phyloP scores from a whole-genome alignment of 1,140 invertebrate species.

The Macrobrachium nipponense region DNA sequence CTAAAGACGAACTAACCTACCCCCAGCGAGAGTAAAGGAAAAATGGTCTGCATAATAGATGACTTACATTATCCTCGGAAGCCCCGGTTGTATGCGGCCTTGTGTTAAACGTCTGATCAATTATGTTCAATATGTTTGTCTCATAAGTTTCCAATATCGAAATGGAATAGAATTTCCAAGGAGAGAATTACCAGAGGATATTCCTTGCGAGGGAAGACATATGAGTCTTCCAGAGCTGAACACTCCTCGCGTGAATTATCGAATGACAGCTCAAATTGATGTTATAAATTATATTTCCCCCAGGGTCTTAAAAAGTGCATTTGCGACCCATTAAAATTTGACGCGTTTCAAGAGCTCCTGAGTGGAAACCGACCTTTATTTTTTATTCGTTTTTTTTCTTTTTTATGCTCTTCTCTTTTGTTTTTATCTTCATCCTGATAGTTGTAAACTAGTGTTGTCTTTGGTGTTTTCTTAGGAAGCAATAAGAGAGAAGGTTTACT shows the following conservation, averaged over 20 bases:
- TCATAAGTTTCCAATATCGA: no score
- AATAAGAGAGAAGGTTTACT: no score
- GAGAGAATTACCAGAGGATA: neutral
- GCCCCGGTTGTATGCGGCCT: no score
- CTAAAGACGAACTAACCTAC: no score
- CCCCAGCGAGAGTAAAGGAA: no score
- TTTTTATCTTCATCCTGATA: neutral
- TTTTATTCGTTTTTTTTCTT: neutral
- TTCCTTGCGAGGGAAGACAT: conserved; percentile 8
- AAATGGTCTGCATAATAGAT: no score
- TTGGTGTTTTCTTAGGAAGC: no score
- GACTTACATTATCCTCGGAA: no score
- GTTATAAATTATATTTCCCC: conserved; percentile 52
- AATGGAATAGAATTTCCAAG: neutral
- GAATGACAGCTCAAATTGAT: conserved; percentile 53
- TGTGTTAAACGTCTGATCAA: no score
- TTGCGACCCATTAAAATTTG: conserved; percentile 57
- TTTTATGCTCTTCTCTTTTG: neutral
- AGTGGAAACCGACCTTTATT: neutral
- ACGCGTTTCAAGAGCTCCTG: conserved; percentile 3
- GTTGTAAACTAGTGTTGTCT: no score
- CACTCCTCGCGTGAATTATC: conserved; percentile 35
- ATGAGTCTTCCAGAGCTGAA: conserved; percentile 23
- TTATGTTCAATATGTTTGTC: no score
- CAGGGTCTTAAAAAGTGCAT: conserved; percentile 50